Evolutionary conservation across 2,888 invertebrate genomes (phyloP), one percentile per base, ranked within the genome.

Genomic region (Lochmaea crataegi): DNA sequence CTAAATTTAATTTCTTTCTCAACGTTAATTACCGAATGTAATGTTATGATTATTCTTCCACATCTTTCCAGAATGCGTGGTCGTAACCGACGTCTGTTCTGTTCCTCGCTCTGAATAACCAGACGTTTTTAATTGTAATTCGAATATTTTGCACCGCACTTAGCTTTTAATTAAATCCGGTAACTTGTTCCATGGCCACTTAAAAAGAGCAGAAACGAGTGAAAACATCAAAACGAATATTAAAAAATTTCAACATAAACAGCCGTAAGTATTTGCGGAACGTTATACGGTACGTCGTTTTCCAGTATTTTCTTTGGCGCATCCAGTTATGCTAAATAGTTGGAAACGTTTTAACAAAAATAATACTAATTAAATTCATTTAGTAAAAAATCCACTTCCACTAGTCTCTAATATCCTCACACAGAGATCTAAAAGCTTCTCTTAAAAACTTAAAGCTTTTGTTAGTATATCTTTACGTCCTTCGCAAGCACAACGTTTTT

Each of bases 91-190:
- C n/a, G n/a, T n/a, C n/a, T n/a, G n/a, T n/a, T n/a, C n/a, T n/a
- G n/a, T n/a, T n/a, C n/a, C n/a, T n/a, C n/a, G 41, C 66, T 53
- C 57, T 12, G 67, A 26, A 42, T 60, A 45, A 45, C 58, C 42
- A 12, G 60, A 38, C 32, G 60, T 60, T 60, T 58, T 67, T 58
- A 45, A 67, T 45, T 58, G 58, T 42, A 42, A 58, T 67, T 67
- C 58, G 58, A 60, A 67, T 67, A 67, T 32, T 32, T 58, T 58
- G 58, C 67, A 42, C 67, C 16, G 41, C n/a, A n/a, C 67, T 67
- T 45, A 5, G 63, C 69, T 69, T 63, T 69, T 69, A 69, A 69
- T 69, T 69, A 69, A 69, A 69, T 63, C 63, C 63, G 60, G 48
- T 38, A 69, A 69, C 53, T 69, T 69, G 63, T 63, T 42, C 63